Base-by-base conservation (phyloP, 1,140 invertebrate genomes). In the Bombus waltoni region DNA sequence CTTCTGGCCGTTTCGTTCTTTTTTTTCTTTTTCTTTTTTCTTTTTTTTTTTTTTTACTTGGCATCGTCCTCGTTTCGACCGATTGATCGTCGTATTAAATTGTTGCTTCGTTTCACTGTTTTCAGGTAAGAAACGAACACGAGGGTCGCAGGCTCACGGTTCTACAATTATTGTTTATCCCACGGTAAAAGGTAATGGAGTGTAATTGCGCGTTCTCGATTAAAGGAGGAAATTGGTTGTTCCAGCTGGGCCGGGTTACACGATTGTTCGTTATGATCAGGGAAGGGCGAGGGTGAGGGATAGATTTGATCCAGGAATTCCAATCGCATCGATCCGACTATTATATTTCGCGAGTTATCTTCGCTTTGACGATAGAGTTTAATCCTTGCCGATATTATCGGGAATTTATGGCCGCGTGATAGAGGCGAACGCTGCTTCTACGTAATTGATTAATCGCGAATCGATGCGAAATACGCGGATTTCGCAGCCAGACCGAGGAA, bases 161-260 rank as follows among this genome's bases (percentile, higher is more conserved):
- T 47, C 42, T 28, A 47, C 79, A 78, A 90, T 78, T 66, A 90
- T 87, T 85, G 83, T 88, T 90, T 90, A 87, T 85, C 59, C 83
- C 76, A 81, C 81, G 79, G 75, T 57, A 71, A 85, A 87, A 90
- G 90, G 90, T 90, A 90, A 91, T 90, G 81, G 72, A 72, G 84
- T 72, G 77, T 90, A 91, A 91, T 91, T 87, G 82, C 80, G 35
- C 73, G 57, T 76, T 40, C 85, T 28, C 73, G 47, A 73, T 72
- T 78, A 44, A 89, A 83, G 68, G 68, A 80, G 82, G 76, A 87
- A 89, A 91, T 87, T 85, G 87, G 79, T 74, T 77, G 65, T 87
- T 87, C 62, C 81, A 87, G 84, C 84, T 87, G 89, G 59, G 38
- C 81, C 79, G 75, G 35, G 66, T 87, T 85, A 59, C 62, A 79